Evolutionary conservation across 1,140 invertebrate genomes (phyloP), one percentile per base, ranked within the genome.

Genomic region (Meloidogyne hapla): DNA sequence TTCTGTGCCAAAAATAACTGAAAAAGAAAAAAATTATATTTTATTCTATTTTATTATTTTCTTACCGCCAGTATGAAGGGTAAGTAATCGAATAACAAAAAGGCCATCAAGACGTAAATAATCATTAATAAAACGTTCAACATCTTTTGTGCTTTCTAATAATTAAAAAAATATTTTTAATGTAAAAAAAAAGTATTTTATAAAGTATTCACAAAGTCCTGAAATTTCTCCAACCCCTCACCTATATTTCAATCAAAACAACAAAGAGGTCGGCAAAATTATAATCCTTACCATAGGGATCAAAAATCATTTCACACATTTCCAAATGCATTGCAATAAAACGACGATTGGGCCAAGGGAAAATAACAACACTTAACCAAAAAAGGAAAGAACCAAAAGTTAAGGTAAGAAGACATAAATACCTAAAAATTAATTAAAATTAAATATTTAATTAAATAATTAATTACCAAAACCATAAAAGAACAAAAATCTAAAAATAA

Each of bases 101-200:
- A 90, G 87, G 15, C 89, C 89, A 79, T 90, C 89, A 66, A 86
- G 87, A 38, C 88, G 84, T 9, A 90, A 81, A 81, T 89, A 90
- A 62, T 87, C 85, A 75, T 88, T 85, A 18, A 88, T 83, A 80
- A 90, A 90, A 12, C 76, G 38, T 23, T 68, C 67, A 15, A 87
- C 83, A 45, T 79, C 74, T 40, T 87, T 79, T 13, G 74, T 66
- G n/a, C 66, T 75, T 26, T 28, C 72, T 69, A 15, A 28, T 56
- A 69, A 26, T 75, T 12, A 79, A 76, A 64, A 64, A 77, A 75
- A 6, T 33, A 33, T 33, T 33, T 6, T 33, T 33, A 33, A 33
- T 33, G 28, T 33, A 33, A 2, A 33, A 33, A 33, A 33, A 33
- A 0, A 33, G 1, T 3, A 33, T 33, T 33, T 6, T 6, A 33